Conservation (phyloP, 2,113 vertebrate genomes). For the Hemibagrus wyckioides region DNA sequence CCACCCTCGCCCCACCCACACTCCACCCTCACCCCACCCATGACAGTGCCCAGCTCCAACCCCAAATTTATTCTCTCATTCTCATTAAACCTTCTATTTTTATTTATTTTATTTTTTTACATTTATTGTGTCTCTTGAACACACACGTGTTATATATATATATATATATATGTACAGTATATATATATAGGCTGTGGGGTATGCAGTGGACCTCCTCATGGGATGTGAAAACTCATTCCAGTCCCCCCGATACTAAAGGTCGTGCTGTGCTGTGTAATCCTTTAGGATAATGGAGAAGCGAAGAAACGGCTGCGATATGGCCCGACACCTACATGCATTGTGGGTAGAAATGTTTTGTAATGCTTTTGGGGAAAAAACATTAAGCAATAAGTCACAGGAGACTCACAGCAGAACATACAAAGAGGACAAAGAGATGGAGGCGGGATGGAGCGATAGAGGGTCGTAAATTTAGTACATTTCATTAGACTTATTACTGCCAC, state of each 20-base stretch:
- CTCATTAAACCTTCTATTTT: background rate
- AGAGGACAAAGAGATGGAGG: background rate
- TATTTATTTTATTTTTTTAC: background rate
- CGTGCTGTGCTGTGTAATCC: background rate
- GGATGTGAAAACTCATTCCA: background rate
- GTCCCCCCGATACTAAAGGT: constrained; percentile 12
- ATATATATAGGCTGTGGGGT: background rate
- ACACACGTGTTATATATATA: constrained; percentile 1
- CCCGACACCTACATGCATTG: background rate
- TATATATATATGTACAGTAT: background rate
- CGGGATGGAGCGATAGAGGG: background rate
- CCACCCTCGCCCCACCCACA: background rate
- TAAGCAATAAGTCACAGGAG: background rate
- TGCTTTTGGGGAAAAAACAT: background rate
- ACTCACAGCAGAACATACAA: background rate
- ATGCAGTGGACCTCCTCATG: background rate
- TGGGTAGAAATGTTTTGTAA: constrained; percentile 23
- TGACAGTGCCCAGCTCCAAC: background rate
- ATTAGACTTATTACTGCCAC: constrained; percentile 12
- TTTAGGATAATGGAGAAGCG: constrained; percentile 27
- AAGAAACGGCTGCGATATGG: constrained; percentile 2
- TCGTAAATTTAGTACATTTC: constrained; percentile 6
- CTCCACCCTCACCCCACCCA: background rate
- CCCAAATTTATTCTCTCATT: background rate
- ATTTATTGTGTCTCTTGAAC: background rate